Evolutionary conservation across 1,140 invertebrate genomes (phyloP).

Genomic region (Lepidostoma basale): DNA sequence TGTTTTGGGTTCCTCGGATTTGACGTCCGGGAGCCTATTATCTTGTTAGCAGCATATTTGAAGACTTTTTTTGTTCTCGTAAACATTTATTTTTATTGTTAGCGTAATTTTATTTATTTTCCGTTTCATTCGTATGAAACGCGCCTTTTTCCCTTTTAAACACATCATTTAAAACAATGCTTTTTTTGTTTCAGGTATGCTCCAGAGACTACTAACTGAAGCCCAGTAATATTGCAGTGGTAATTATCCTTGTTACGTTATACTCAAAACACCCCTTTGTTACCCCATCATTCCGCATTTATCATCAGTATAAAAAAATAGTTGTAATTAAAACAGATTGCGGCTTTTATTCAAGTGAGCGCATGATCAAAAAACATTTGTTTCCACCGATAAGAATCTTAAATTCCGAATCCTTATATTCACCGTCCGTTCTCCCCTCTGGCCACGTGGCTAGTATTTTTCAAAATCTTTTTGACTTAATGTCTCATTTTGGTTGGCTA

Average conservation of each 20-base stretch:
- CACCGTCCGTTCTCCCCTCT: slow-evolving; percentile 3
- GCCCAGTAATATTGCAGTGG: neutral
- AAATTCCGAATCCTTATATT: slow-evolving; percentile 23
- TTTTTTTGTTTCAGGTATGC: slow-evolving; percentile 28
- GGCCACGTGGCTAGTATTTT: slow-evolving; percentile 29
- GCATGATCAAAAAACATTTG: slow-evolving; percentile 30
- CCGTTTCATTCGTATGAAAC: too few species aligned
- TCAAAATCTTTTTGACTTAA: slow-evolving; percentile 18
- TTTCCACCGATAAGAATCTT: slow-evolving; percentile 22
- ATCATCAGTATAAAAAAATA: neutral
- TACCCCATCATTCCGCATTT: neutral
- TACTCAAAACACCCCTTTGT: neutral
- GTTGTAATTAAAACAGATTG: neutral
- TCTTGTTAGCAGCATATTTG: neutral
- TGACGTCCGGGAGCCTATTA: too few species aligned
- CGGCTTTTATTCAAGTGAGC: neutral
- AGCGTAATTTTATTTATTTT: neutral
- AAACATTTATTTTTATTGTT: neutral
- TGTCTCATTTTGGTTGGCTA: slow-evolving; percentile 30
- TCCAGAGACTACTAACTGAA: neutral
- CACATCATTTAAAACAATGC: neutral
- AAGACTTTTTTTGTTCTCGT: neutral
- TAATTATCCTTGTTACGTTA: neutral
- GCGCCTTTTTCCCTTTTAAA: too few species aligned
- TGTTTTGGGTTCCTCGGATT: too few species aligned